phyloP scores from a whole-genome alignment of 1,140 invertebrate genomes.

The Sycophila sp. region DNA sequence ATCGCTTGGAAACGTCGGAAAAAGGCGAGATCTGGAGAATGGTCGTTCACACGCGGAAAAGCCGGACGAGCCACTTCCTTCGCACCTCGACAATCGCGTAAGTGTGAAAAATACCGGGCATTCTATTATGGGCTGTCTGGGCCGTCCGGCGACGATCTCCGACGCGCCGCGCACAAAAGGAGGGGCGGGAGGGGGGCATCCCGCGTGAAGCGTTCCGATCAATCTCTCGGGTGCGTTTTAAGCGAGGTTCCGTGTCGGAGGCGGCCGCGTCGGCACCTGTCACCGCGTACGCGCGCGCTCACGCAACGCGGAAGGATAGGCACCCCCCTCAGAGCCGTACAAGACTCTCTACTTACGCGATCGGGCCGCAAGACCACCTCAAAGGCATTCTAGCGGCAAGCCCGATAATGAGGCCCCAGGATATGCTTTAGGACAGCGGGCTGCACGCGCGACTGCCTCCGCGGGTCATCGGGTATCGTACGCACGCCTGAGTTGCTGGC shows the following conservation, averaged over 20 bases:
- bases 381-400: conserved; percentile 7
- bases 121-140: no score
- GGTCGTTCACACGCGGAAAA: not conserved
- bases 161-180: not conserved
- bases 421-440: no score
- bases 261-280: conserved; percentile 7
- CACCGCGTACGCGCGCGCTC: not conserved
- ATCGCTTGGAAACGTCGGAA: no score
- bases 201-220: conserved; percentile 19
- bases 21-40: not conserved
- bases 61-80: not conserved
- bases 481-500: no score
- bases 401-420: conserved; percentile 4
- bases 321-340: conserved; percentile 10
- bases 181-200: not conserved
- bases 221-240: conserved; percentile 4
- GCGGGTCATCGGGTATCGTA: no score
- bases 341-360: conserved; percentile 21
- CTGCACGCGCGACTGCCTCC: no score
- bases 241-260: conserved; percentile 6
- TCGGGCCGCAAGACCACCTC: not conserved
- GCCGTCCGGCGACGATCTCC: conserved; percentile 16
- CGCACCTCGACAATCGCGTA: not conserved
- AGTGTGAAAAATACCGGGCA: conserved; percentile 1
- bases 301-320: conserved; percentile 10